Evolutionary conservation across 1,140 invertebrate species (phyloP), one percentile per base, ranked within the genome.

Genomic region (Chionoecetes opilio): DNA sequence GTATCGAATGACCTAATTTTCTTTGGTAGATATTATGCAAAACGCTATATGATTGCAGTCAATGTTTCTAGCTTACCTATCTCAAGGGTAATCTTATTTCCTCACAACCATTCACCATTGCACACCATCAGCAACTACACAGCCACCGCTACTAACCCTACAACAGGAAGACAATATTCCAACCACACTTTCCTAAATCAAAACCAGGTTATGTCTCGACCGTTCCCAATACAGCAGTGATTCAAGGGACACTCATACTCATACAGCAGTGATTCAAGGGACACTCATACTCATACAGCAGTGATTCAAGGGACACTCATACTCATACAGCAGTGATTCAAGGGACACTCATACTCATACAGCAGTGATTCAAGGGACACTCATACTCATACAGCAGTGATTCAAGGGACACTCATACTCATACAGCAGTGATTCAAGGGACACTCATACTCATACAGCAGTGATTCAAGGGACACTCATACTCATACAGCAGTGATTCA

Each of bases 111-210:
- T 21, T 75, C 21, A 75, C 21, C 26, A 75, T 75, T 75, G 63
- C 63, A 75, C 63, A 75, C 8, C 11, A n/a, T 75, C 63, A 75
- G 63, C 63, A 75, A 53, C 9, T 9, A 91, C 9, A 35, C 32
- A 91, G 46, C 14, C 53, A 91, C 14, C 26, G 34, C 31, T n/a
- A 75, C 53, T 91, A 91, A 63, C 53, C 53, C 53, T 91, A 91
- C 89, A 91, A 75, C 31, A 53, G 89, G 89, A 91, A 91, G 89
- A 91, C 89, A 91, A n/a, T 75, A 75, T 21, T 75, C 11, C 89
- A 91, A 5, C 46, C 34, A 88, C 86, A 38, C 6, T 38, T 37
- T 6, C 8, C 26, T 38, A 29, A 1, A 38, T n/a, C 21, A 88
- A 37, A 26, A 37, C 2, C 8, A 8, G 9, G 32, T 38, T 31